Percentiles rank a stretch among this genome's conserved stretches.
phyloP scores from a whole-genome alignment of 2,888 invertebrate genomes.

The Neoascia interrupta region DNA sequence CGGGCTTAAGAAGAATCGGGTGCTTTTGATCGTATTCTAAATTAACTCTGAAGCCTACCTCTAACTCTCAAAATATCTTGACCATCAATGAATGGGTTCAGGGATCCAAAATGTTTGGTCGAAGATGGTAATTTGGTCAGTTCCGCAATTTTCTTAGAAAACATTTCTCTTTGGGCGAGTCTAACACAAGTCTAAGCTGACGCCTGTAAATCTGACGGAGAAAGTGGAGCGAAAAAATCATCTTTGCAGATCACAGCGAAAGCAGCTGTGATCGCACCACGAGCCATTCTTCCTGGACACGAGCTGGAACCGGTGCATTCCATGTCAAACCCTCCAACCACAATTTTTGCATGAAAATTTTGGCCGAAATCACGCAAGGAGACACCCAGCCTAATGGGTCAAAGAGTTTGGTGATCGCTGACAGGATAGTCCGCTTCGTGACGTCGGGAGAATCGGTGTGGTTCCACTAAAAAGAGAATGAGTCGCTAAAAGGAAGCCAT shows the following conservation, averaged over 20 bases:
- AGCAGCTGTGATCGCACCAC: background rate
- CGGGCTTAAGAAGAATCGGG: too few species aligned
- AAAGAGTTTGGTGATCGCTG: background rate
- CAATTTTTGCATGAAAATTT: conserved; percentile 19
- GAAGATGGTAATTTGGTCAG: background rate
- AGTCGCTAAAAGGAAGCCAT: conserved; percentile 7
- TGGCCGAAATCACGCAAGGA: conserved; percentile 12
- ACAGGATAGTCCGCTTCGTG: conserved; percentile 2
- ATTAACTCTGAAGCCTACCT: too few species aligned
- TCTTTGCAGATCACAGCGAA: background rate
- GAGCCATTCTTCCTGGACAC: background rate
- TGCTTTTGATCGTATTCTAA: too few species aligned
- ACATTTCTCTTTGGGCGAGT: conserved; percentile 6
- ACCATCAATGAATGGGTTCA: conserved; percentile 28
- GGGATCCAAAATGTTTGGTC: conserved; percentile 7
- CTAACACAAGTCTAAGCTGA: conserved; percentile 1
- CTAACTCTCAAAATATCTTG: too few species aligned
- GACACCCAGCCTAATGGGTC: too few species aligned
- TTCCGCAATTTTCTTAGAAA: conserved; percentile 7
- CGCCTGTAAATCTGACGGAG: background rate
- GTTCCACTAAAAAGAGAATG: background rate
- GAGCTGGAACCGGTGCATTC: conserved; percentile 12
- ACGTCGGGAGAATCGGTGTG: background rate
- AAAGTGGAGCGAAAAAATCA: background rate
- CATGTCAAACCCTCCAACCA: conserved; percentile 19